Evolutionary conservation across 2,113 vertebrate species (phyloP), one percentile per base, ranked within the genome.

Genomic region (Brachirus orientalis): DNA sequence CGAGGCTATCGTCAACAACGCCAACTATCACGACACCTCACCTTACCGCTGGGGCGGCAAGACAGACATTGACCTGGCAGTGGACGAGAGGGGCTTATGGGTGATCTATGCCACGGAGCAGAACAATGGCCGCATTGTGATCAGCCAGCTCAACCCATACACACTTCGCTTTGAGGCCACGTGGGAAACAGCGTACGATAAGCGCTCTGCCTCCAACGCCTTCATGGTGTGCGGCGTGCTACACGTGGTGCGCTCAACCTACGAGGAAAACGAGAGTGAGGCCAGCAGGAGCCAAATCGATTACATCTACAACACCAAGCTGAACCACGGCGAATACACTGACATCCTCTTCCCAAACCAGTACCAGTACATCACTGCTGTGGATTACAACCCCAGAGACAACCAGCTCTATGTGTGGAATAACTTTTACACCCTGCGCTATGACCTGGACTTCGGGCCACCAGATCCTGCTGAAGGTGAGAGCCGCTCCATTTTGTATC

Each of bases 351-450:
- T 99, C 69, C 98, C 98, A 74, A 99, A 99, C 90, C 95, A 96
- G 92, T 96, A 99, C 90, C 98, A 99, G 89, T 98, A 98, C 80
- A 96, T 99, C 43, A 95, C 98, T 0, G 95, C 98, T 35, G 98
- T 98, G 96, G 97, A 99, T 95, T 99, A 99, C 92, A 99, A 99
- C 90, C 98, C 98, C 22, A 89, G 97, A 69, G 98, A 99, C 89
- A 99, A 99, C 90, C 97, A 98, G 75, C 93, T 99, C 0, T 99
- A 99, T 0, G 98, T 99, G 72, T 99, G 98, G 98, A 99, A 99
- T 94, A 99, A 99, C 92, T 98, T 98, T 89, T 97, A 98, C 92
- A 95, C 96, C 79, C 94, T 99, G 72, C 92, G 97, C 63, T 99
- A 99, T 6, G 95, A 96, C 83, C 93, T 99, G 86, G 96, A 98